These are phyloP conservation scores for Tenthredo distinguenda DNA, from an alignment of 2,888 invertebrate species.

Conservation along the genomic window DNA sequence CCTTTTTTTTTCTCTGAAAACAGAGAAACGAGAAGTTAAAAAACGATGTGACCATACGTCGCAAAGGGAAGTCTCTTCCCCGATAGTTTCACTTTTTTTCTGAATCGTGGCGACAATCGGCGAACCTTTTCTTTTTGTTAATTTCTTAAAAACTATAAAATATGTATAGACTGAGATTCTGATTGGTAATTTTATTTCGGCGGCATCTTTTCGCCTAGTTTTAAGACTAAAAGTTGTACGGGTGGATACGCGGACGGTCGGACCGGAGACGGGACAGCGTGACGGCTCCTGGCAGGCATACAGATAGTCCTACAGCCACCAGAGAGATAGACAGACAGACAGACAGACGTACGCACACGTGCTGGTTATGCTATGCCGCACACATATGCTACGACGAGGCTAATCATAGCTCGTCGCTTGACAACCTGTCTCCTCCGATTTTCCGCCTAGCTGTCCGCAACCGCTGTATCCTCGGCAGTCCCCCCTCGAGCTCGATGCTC, in stretches of 20 bases:
- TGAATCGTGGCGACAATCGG: background rate
- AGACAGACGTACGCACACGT: constrained; percentile 63
- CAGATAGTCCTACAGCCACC: constrained; percentile 61
- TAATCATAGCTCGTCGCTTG: constrained; percentile 76
- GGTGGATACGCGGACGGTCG: constrained; percentile 60
- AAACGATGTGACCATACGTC: background rate
- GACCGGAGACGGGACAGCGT: constrained; percentile 75
- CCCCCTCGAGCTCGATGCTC: constrained; percentile 8
- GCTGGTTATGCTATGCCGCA: constrained; percentile 67
- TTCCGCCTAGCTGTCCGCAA: constrained; percentile 73
- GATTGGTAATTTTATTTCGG: background rate
- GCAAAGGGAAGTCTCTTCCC: background rate
- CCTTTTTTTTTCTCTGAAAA: too few species aligned
- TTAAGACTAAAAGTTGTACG: constrained; percentile 43
- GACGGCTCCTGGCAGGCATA: constrained; percentile 77
- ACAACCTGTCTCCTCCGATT: constrained; percentile 78
- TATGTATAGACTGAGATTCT: background rate
- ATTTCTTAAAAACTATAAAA: background rate
- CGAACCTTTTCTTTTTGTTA: background rate
- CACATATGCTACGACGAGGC: constrained; percentile 66
- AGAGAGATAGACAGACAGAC: constrained; percentile 64
- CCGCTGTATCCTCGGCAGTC: constrained; percentile 57
- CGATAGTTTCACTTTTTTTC: background rate
- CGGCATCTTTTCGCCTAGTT: constrained; percentile 39
- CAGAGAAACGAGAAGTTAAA: background rate